Evolutionary conservation across 1,140 invertebrate species (phyloP).

Genomic region (roundworm (Caenorhabditis elegans)): WBcel235 BX284604.4:17382001-17382500

Average conservation of each 20-base stretch:
- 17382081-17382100: constrained; percentile 29
- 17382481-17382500: no score
- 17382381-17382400: not conserved
- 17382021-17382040: not conserved
- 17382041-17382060: constrained; percentile 13
- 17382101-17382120: constrained; percentile 24
- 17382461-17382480: constrained; percentile 27
- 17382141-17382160: not conserved
- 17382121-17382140: constrained; percentile 33
- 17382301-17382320: no score
- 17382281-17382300: not conserved
- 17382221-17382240: no score
- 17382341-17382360: not conserved
- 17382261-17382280: not conserved
- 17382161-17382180: not conserved
- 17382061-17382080: constrained; percentile 6
- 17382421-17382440: constrained; percentile 34
- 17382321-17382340: not conserved
- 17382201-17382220: not conserved
- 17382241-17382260: not conserved
- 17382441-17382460: constrained; percentile 31
- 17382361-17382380: not conserved
- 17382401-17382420: constrained; percentile 28
- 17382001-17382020: constrained; percentile 30
- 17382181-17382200: not conserved